Evolutionary conservation across 2,888 invertebrate genomes (phyloP), one percentile per base, ranked within the genome.

Genomic region (Merodon equestris): DNA sequence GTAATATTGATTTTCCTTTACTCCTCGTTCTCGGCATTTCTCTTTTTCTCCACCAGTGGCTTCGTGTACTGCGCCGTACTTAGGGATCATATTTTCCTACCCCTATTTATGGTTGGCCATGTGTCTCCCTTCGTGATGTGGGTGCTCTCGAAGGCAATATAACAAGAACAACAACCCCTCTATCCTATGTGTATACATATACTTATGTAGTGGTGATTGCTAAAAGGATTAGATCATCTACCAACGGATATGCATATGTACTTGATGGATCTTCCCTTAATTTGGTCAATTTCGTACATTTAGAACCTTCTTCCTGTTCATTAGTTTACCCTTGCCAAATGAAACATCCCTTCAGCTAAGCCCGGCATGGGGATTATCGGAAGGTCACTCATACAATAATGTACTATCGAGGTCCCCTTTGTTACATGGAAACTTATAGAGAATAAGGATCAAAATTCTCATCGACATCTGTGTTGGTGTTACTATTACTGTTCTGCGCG

Each of bases 371-470:
- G 72, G 64, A 57, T 64, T 64, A 64, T 40, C 38, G 3, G 13
- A 45, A 27, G 2, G 27, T 2, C 27, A 15, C 9, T 19, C 42
- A 13, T 10, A 14, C 12, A 1, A 9, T 9, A 3, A 9, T 10
- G 7, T 2, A 40, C 2, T 10, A 7, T 18, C 18, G 19, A 36
- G 27, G 64, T 47, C 27, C 66, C 9, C 19, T 12, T 64, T 44
- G 12, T 18, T 5, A 14, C 13, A 13, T 14, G n/a, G n/a, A 9
- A 1, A 3, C 12, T 42, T 60, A 40, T 15, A 50, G 17, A 47
- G 74, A 38, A 18, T 56, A 79, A 79, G 79, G 79, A 79, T 79
- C 79, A 74, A 79, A 76, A 74, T 48, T 64, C 68, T 40, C 27
- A 27, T 27, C 56, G 7, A 27, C 2, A 27, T 27, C 18, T 70